A percentile compares a stretch with the other conserved stretches of the same genome.
phyloP scores from a whole-genome alignment of 1,140 invertebrate species.

The Polypedilum vanderplanki region DNA sequence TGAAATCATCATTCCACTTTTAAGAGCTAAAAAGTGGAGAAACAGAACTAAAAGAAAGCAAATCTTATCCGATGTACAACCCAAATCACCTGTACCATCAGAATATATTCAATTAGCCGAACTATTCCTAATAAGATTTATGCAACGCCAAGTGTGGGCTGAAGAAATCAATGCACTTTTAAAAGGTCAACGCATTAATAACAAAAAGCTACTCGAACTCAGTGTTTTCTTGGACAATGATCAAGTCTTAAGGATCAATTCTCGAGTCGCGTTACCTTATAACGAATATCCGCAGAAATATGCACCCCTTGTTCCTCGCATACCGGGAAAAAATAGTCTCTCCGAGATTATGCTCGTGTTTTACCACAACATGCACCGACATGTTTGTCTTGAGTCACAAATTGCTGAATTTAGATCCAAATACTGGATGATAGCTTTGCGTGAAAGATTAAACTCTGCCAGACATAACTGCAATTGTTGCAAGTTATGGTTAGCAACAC shows the following conservation, averaged over 20 bases:
- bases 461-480: neutral
- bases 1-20: neutral
- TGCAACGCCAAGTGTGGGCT: neutral
- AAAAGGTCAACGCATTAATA: neutral
- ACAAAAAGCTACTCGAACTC: neutral
- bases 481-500: neutral
- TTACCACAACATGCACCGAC: neutral
- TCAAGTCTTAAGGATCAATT: neutral
- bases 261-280: neutral
- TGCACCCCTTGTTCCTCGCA: neutral
- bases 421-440: neutral
- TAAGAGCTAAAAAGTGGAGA: neutral
- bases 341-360: neutral
- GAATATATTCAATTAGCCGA: neutral
- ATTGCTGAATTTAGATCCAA: neutral
- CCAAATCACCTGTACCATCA: neutral
- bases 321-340: neutral
- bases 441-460: neutral
- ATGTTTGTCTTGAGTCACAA: neutral
- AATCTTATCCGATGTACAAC: neutral
- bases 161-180: neutral
- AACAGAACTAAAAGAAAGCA: neutral
- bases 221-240: neutral
- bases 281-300: neutral
- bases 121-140: neutral